A percentile compares a stretch with the other conserved stretches of the same genome.
These are phyloP conservation scores for Pangasius mekongensis DNA, from an alignment of 2,797 vertebrate genomes.

Conservation along the genomic window DNA sequence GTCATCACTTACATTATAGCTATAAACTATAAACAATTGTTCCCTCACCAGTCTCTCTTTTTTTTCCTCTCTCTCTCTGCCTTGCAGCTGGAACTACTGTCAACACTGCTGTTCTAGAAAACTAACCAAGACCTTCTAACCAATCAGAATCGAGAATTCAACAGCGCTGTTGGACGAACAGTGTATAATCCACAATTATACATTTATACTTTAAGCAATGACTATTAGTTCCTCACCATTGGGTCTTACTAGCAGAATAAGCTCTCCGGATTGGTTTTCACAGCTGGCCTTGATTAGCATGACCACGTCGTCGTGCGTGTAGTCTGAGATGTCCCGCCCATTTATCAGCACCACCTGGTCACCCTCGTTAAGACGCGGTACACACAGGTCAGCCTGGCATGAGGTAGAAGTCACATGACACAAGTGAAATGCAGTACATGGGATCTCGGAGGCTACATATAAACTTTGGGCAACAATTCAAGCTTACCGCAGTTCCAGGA, in stretches of 20 bases:
- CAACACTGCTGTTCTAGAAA: background rate
- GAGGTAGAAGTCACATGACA: background rate
- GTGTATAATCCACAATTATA: background rate
- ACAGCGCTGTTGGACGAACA: background rate
- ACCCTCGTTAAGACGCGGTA: constrained; percentile 96
- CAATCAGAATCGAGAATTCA: background rate
- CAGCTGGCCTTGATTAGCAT: constrained; percentile 98
- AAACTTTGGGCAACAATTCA: background rate
- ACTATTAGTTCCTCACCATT: constrained; percentile 81
- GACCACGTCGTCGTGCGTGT: constrained; percentile 97
- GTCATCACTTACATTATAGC: too few species aligned
- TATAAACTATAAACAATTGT: too few species aligned
- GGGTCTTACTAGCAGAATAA: constrained; percentile 92
- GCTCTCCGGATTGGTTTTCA: constrained; percentile 94
- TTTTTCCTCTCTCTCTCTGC: too few species aligned
- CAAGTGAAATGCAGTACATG: background rate
- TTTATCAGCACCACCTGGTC: constrained; percentile 98
- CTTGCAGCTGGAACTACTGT: too few species aligned
- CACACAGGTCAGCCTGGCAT: constrained; percentile 91
- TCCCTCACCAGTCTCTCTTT: too few species aligned
- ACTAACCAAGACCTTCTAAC: background rate
- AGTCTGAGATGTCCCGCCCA: constrained; percentile 92
- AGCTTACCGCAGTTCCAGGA: constrained; percentile 94
- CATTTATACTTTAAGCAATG: background rate
- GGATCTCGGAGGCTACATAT: background rate